These are phyloP conservation scores for Sesamia inferens DNA, from an alignment of 2,888 invertebrate genomes.

Conservation along the genomic window DNA sequence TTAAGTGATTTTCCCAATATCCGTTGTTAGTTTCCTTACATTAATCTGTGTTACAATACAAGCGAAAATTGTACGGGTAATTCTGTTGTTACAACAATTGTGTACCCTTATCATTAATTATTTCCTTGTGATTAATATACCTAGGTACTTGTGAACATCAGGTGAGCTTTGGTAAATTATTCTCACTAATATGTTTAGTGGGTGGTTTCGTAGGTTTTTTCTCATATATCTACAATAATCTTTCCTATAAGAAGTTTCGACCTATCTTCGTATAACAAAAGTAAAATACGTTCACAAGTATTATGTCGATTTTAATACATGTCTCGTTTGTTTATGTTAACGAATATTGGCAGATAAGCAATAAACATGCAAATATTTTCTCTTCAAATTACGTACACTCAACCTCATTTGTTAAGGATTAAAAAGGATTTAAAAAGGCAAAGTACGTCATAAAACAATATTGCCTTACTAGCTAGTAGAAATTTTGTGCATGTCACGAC, in stretches of 20 bases:
- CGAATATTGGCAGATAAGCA: slow-evolving; percentile 21
- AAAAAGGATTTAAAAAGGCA: neutral
- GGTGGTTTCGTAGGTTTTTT: neutral
- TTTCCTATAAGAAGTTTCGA: neutral
- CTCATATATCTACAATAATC: neutral
- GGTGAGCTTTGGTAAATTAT: neutral
- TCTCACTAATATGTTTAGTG: neutral
- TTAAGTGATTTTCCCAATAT: slow-evolving; percentile 41
- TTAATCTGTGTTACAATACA: slow-evolving; percentile 11
- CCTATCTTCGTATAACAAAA: neutral
- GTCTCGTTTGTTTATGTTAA: slow-evolving; percentile 5
- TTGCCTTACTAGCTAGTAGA: neutral
- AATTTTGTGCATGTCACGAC: neutral
- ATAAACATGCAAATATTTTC: slow-evolving; percentile 31
- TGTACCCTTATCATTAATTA: slow-evolving; percentile 15
- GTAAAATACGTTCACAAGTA: neutral
- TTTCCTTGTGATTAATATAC: slow-evolving; percentile 8
- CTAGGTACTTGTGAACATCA: neutral
- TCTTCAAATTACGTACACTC: neutral
- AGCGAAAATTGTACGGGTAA: slow-evolving; percentile 9
- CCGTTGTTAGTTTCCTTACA: slow-evolving; percentile 32
- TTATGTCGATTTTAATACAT: slow-evolving; percentile 23
- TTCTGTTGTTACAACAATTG: slow-evolving; percentile 8
- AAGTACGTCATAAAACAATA: neutral
- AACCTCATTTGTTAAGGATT: neutral